A percentile compares a stretch with the other conserved stretches of the same genome.
Evolutionary conservation across 2,888 invertebrate genomes (phyloP).

Genomic region (Sinelater perroti): DNA sequence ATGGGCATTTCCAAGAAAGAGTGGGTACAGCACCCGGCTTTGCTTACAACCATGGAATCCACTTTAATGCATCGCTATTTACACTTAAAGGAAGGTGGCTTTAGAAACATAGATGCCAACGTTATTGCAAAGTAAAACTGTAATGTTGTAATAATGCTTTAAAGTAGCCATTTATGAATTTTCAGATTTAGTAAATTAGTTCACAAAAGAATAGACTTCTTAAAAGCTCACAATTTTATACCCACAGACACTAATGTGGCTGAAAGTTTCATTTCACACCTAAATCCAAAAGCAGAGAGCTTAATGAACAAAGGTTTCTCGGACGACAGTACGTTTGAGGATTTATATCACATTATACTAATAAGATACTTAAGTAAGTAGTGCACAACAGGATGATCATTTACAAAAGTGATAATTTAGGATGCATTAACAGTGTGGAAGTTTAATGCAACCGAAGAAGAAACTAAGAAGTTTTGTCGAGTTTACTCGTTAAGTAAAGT

Average conservation of each 20-base stretch:
- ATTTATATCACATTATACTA: slow-evolving; percentile 50
- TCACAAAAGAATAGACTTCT: slow-evolving; percentile 53
- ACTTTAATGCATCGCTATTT: slow-evolving; percentile 70
- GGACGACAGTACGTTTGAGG: slow-evolving; percentile 50
- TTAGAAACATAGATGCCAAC: slow-evolving; percentile 54
- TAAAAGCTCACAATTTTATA: slow-evolving; percentile 59
- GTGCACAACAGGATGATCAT: neutral
- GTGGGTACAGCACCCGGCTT: slow-evolving; percentile 64
- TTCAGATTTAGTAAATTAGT: slow-evolving; percentile 54
- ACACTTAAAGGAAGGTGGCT: slow-evolving; percentile 70
- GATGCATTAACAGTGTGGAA: slow-evolving; percentile 54
- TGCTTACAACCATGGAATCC: slow-evolving; percentile 67
- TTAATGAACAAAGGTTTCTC: slow-evolving; percentile 36
- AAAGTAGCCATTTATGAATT: neutral
- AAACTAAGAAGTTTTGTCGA: slow-evolving; percentile 56
- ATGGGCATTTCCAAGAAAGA: slow-evolving; percentile 64
- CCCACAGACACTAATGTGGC: slow-evolving; percentile 57
- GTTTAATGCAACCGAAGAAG: slow-evolving; percentile 56
- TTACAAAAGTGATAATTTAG: slow-evolving; percentile 19
- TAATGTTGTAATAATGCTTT: slow-evolving; percentile 52
- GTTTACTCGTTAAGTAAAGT: slow-evolving; percentile 56
- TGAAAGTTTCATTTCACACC: slow-evolving; percentile 52
- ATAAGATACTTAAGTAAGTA: slow-evolving; percentile 52
- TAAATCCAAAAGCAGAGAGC: slow-evolving; percentile 46
- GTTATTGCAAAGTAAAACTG: slow-evolving; percentile 50